Conservation (phyloP, 2,113 vertebrate genomes). For the Bothrops jararaca region DNA sequence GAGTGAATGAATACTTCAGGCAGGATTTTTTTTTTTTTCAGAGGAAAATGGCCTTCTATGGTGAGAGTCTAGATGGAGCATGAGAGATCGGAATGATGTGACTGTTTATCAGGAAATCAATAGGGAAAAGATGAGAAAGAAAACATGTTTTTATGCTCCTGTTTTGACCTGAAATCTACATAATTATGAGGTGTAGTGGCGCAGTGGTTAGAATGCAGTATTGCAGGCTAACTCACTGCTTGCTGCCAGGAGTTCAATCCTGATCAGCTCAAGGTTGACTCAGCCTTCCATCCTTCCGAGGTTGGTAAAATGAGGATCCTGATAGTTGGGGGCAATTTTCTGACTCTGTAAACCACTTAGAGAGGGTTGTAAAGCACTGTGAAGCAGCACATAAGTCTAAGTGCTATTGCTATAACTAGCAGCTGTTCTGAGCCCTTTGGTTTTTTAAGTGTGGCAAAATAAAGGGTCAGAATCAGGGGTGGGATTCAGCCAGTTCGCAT, state of each 20-base stretch:
- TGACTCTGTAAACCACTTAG: no score
- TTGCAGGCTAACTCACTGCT: no score
- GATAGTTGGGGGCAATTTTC: no score
- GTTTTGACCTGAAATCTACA: constrained; percentile 26
- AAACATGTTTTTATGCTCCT: constrained; percentile 1
- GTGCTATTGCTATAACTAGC: not conserved
- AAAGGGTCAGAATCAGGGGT: not conserved
- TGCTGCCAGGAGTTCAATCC: no score
- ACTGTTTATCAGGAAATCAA: constrained; percentile 12
- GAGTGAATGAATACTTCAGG: constrained; percentile 18
- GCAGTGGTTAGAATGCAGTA: no score
- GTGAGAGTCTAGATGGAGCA: constrained; percentile 33
- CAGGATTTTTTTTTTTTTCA: constrained; percentile 19
- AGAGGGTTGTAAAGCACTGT: no score
- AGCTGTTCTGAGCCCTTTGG: not conserved
- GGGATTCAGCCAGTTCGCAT: no score
- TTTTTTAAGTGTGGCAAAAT: not conserved
- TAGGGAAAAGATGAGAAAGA: not conserved
- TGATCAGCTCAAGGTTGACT: no score
- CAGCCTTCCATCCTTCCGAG: no score
- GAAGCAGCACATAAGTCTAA: no score
- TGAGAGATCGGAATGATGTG: not conserved
- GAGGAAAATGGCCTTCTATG: constrained; percentile 11
- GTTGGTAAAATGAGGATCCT: no score
- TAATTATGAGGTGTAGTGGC: not conserved